Evolutionary conservation across 2,113 vertebrate species (phyloP).

Genomic region (Thinocorus orbignyianus): DNA sequence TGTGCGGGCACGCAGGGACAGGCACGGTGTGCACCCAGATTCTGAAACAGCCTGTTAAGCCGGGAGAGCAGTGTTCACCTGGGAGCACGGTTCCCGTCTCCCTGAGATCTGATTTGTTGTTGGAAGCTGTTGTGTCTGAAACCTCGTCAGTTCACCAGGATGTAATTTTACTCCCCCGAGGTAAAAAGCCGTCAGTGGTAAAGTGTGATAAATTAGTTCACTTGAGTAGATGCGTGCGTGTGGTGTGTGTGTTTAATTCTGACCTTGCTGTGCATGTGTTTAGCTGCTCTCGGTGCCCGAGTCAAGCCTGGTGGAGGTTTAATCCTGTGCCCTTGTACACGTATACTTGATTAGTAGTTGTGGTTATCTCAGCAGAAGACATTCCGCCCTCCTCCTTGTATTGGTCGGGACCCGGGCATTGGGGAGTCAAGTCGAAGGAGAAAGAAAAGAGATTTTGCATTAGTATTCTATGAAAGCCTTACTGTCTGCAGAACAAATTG

Average conservation of each 20-base stretch:
- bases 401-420: slow-evolving; percentile 87
- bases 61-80: not conserved
- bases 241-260: slow-evolving; percentile 73
- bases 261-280: slow-evolving; percentile 76
- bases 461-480: slow-evolving; percentile 91
- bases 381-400: slow-evolving; percentile 84
- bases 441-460: slow-evolving; percentile 85
- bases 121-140: slow-evolving; percentile 65
- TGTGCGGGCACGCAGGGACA: rapidly evolving
- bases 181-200: slow-evolving; percentile 77
- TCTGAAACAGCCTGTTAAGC: not conserved
- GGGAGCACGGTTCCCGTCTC: not conserved
- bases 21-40: rapidly evolving
- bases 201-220: slow-evolving; percentile 83
- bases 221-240: slow-evolving; percentile 63
- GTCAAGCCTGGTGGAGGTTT: slow-evolving; percentile 87
- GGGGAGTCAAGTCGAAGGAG: slow-evolving; percentile 88
- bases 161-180: slow-evolving; percentile 77
- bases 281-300: slow-evolving; percentile 79
- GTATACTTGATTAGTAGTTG: slow-evolving; percentile 93
- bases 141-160: slow-evolving; percentile 62
- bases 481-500: slow-evolving; percentile 97
- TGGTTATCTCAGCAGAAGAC: slow-evolving; percentile 93
- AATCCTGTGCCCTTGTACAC: slow-evolving; percentile 90
- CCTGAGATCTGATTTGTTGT: slow-evolving; percentile 41